Conservation (phyloP, 2,113 vertebrate genomes). For the Puntigrus tetrazona region DNA sequence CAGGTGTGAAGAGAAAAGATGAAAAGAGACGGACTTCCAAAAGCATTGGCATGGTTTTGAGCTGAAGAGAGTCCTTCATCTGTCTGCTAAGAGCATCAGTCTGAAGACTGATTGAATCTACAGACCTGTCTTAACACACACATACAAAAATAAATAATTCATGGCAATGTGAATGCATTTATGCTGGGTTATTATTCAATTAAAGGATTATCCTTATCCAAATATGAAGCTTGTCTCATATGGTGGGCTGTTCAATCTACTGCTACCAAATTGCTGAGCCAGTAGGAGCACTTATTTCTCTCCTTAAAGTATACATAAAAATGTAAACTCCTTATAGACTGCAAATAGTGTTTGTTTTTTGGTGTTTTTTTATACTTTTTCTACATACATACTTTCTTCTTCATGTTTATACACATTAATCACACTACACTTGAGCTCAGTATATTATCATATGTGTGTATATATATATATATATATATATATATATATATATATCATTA, state of each 20-base stretch:
- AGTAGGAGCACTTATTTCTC: not conserved
- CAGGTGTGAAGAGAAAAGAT: constrained; percentile 30
- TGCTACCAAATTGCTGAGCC: not conserved
- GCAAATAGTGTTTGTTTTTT: too few relatives aligned
- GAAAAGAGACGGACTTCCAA: constrained; percentile 13
- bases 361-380: too few relatives aligned
- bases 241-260: not conserved
- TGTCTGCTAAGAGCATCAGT: constrained; percentile 2
- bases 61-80: constrained; percentile 17
- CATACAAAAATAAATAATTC: not conserved
- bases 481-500: too few relatives aligned
- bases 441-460: too few relatives aligned
- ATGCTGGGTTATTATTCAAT: not conserved
- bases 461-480: too few relatives aligned
- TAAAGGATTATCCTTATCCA: not conserved
- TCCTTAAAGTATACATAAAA: not conserved
- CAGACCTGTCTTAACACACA: not conserved
- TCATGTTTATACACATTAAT: too few relatives aligned
- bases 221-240: not conserved
- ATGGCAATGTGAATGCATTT: not conserved
- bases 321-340: not conserved
- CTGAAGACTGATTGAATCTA: not conserved
- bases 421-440: too few relatives aligned
- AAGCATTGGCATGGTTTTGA: not conserved
- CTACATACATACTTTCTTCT: too few relatives aligned